Evolutionary conservation across 2,888 invertebrate species (phyloP).

Genomic region (Phlogophora meticulosa): DNA sequence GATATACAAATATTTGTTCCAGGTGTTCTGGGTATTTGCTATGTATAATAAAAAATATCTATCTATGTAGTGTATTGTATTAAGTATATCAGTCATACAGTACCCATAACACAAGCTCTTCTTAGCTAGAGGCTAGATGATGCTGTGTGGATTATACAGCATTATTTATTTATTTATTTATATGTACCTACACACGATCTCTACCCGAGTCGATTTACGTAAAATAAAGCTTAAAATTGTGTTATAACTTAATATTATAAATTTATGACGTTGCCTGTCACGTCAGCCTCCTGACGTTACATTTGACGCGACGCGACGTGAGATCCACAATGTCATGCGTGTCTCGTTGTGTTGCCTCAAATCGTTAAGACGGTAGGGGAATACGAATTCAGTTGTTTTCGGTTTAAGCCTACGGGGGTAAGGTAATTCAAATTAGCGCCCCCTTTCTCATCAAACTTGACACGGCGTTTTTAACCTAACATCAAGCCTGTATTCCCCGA

Average conservation of each 20-base stretch:
- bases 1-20: too few species aligned
- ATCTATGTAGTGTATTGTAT: too few species aligned
- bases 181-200: too few species aligned
- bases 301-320: conserved; percentile 47
- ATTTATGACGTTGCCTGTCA: conserved; percentile 33
- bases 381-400: conserved; percentile 35
- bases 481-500: too few species aligned
- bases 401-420: not conserved
- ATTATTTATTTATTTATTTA: too few species aligned
- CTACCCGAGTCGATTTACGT: not conserved
- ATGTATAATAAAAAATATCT: too few species aligned
- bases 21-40: too few species aligned
- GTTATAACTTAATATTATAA: conserved; percentile 42
- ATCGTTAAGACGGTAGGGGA: conserved; percentile 27
- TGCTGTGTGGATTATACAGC: too few species aligned
- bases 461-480: not conserved
- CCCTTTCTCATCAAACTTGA: not conserved
- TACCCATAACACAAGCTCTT: too few species aligned
- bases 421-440: conserved; percentile 6
- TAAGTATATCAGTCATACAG: too few species aligned
- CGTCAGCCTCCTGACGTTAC: conserved; percentile 28
- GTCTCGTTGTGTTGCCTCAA: conserved; percentile 10
- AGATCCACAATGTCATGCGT: conserved; percentile 31
- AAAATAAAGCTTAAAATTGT: not conserved
- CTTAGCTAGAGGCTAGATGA: too few species aligned